Base-by-base conservation (phyloP, 1,140 invertebrate species). In the Lordiphosa collinella region DNA sequence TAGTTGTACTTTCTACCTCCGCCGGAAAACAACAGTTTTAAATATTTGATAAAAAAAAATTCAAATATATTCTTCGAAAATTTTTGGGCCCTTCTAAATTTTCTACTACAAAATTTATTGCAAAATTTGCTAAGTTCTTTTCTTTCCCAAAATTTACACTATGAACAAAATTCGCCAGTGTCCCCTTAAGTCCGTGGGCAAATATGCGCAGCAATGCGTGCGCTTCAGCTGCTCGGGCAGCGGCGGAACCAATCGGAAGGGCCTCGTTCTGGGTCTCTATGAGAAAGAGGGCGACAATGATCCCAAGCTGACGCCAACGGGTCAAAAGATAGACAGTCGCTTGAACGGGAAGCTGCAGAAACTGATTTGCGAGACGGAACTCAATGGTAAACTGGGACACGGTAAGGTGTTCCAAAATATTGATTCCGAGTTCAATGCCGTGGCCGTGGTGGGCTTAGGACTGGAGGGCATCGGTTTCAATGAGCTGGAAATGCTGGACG, bases 361-460 rank as follows among this genome's bases (percentile, higher is more conserved):
- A 43, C 37, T 79, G 10, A 60, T 89, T 13, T 72, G 73, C 31
- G 71, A 78, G 54, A 53, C 74, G 0, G 41, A 75, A 47, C 40
- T 86, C 11, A 68, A 84, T 46, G 69, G 90, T 0, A 51, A 54
- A 35, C 82, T 91, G 75, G 94, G 89, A 38, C 88, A 72, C 73
- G 91, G 75, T 62, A 91, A 90, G 85, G 89, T 91, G 60, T 94
- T 91, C 86, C 93, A 90, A 71, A 94, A 91, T 88, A 88, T 92
- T 72, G 92, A 93, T 55, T 82, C 89, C 0, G 90, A 91, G 8
- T 94, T 91, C 63, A 91, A 87, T 31, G 90, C 90, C 29, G 90
- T 95, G 0, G 93, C 93, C 16, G 90, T 95, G 1, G 93, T 93
- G 22, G 92, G 93, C 25, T 89, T 95, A 2, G 94, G 94, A 0